These are phyloP conservation scores for Trinorchestia longiramus DNA, from an alignment of 1,140 invertebrate genomes.

Conservation along the genomic window DNA sequence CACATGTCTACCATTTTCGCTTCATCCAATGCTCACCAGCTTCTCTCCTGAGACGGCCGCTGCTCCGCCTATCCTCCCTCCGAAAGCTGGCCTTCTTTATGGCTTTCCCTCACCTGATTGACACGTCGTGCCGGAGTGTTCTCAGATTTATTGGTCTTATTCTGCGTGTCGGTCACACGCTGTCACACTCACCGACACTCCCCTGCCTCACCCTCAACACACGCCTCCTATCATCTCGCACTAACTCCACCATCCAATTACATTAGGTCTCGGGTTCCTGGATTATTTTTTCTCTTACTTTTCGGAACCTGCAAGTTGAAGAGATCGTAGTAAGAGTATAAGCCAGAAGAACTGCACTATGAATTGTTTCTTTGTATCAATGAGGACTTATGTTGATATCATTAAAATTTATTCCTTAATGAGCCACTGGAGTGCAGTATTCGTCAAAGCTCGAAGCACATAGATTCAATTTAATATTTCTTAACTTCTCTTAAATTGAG, in stretches of 20 bases:
- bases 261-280: not conserved
- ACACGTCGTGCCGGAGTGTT: conserved; percentile 25
- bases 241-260: not conserved
- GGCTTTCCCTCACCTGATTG: conserved; percentile 43
- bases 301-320: not conserved
- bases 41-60: not conserved
- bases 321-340: not conserved
- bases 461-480: too few species aligned
- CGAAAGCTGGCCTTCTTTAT: conserved; percentile 36
- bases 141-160: conserved; percentile 49
- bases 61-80: not conserved
- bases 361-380: too few species aligned
- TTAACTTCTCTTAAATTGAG: too few species aligned
- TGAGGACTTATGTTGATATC: too few species aligned
- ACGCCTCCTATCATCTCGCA: conserved; percentile 11
- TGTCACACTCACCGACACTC: conserved; percentile 48
- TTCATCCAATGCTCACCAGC: not conserved
- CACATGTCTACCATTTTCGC: not conserved
- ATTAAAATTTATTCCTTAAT: too few species aligned
- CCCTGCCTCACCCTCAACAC: not conserved
- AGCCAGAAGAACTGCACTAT: too few species aligned
- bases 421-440: too few species aligned
- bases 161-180: conserved; percentile 50
- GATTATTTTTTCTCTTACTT: not conserved
- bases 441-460: too few species aligned